Base-by-base conservation (phyloP, 2,888 invertebrate species). In the Conus canariensis region DNA sequence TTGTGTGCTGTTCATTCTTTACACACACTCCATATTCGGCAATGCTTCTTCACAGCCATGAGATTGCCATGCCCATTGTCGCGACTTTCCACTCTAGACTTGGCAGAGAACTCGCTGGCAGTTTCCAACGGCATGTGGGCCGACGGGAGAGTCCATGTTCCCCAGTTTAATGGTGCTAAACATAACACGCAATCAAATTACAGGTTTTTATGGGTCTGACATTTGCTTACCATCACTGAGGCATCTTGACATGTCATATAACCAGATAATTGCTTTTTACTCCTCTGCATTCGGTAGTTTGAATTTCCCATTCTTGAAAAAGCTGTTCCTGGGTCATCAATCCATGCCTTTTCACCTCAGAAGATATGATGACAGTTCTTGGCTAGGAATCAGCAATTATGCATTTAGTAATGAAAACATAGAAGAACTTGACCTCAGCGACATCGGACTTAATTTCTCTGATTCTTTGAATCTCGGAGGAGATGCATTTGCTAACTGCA, bases 21-120 rank as follows among this genome's bases (percentile, higher is more conserved):
- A 7, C 60, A 64, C 12, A 16, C 1, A 1, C 1, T 2, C 60
- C 0, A 64, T 10, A 5, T 64, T 64, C 60, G 60, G 5, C 60
- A 64, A 64, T 64, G 60, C 6, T 1, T 6, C 60, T 64, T 4
- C 12, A 64, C 10, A 14, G 16, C 6, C 60, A 64, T 64, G 6
- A 0, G 0, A 7, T 6, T 16, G 10, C 16, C 60, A 64, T 64
- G 60, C 60, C 60, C 60, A 1, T 16, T 64, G 60, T 0, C 2
- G 60, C 16, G 0, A 64, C 60, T 64, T 64, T 14, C 25, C 60
- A 77, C 70, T 16, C 9, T 91, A 0, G 91, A 91, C 56, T 77
- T 91, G 77, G 70, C 87, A 19, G 82, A 56, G 22, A 91, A 90
- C 85, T 91, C n/a, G n/a, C n/a, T n/a, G 10, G 0, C 22, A 74